Conservation (phyloP, 2,888 invertebrate genomes). For the Nomada ferruginata region DNA sequence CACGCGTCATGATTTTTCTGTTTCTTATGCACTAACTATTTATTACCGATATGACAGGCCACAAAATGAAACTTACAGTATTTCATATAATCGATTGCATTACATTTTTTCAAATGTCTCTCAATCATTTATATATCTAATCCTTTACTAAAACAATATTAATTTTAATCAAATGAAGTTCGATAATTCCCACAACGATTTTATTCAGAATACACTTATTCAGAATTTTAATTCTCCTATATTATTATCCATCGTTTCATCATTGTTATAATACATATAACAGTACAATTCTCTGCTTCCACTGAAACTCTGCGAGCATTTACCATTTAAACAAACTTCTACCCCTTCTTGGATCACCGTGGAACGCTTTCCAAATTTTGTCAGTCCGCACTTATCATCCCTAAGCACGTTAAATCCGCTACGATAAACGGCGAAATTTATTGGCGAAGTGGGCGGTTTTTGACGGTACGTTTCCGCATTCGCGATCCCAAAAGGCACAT, state of each 20-base stretch:
- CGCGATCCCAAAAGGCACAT: not conserved
- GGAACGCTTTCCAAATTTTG: not conserved
- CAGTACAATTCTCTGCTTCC: too few relatives aligned
- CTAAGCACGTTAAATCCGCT: not conserved
- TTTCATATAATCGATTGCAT: not conserved
- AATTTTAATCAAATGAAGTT: not conserved
- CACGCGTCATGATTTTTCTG: not conserved
- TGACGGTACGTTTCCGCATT: not conserved
- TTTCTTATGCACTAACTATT: not conserved
- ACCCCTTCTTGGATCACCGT: too few relatives aligned
- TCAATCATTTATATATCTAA: too few relatives aligned
- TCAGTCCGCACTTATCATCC: too few relatives aligned
- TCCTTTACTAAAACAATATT: too few relatives aligned
- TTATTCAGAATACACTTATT: too few relatives aligned
- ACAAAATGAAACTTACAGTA: not conserved
- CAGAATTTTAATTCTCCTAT: too few relatives aligned
- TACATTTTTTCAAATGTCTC: not conserved
- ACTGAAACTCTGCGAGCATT: too few relatives aligned
- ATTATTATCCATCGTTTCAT: too few relatives aligned
- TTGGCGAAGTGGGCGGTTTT: not conserved
- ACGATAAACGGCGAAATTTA: conserved; percentile 22
- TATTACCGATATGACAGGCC: not conserved
- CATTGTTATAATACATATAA: too few relatives aligned
- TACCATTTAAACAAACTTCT: too few relatives aligned
- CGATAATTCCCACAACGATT: too few relatives aligned